Conservation (phyloP, 1,140 invertebrate genomes). For the Harpegnathos saltator region DNA sequence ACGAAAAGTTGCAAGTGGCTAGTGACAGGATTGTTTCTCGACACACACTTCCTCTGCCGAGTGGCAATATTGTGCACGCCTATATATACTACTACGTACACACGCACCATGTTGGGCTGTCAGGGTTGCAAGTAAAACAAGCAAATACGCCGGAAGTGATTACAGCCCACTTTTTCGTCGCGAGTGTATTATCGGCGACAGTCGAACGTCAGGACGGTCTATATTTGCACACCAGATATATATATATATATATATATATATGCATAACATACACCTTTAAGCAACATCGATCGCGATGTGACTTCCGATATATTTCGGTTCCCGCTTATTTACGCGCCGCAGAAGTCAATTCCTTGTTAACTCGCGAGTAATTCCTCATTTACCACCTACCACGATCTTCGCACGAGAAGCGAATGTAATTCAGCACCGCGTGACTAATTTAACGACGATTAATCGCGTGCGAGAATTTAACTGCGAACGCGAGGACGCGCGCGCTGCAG, state of each 20-base stretch:
- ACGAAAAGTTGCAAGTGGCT: too few species aligned
- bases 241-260: not conserved
- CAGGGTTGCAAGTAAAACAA: not conserved
- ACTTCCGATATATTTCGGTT: conserved; percentile 14
- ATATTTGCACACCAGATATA: conserved; percentile 36
- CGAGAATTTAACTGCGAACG: not conserved
- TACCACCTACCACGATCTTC: not conserved
- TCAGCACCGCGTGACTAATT: conserved; percentile 32
- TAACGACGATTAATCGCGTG: not conserved
- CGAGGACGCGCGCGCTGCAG: too few species aligned
- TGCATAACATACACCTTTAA: too few species aligned
- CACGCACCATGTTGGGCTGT: not conserved
- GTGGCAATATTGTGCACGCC: not conserved
- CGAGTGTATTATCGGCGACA: not conserved
- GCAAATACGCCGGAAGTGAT: not conserved
- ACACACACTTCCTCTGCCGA: too few species aligned
- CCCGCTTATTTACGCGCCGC: conserved; percentile 2
- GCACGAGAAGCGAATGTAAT: conserved; percentile 1
- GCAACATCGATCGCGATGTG: not conserved
- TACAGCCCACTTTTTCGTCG: not conserved
- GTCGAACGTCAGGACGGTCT: not conserved
- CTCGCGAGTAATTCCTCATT: not conserved
- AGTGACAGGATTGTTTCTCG: too few species aligned
- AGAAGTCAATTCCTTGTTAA: not conserved
- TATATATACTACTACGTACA: too few species aligned